Evolutionary conservation across 2,797 vertebrate species (phyloP), one percentile per base, ranked within the genome.

Genomic region (Alcedo quadribrachys): DNA sequence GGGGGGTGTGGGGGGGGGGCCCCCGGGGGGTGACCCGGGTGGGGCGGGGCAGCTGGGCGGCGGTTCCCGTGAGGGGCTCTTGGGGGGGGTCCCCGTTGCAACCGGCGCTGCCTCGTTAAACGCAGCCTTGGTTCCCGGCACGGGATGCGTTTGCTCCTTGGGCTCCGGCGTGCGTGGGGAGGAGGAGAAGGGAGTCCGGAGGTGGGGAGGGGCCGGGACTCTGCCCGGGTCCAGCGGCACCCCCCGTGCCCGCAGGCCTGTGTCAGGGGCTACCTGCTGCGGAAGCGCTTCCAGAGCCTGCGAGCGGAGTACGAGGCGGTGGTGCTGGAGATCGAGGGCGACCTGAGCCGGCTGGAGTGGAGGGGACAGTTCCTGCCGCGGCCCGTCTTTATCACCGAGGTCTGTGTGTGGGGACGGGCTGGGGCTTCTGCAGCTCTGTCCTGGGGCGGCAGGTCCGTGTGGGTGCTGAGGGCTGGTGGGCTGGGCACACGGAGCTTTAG

Each of bases 251-350:
- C 53, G 0, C 80, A 99, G 99, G 98, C 98, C 28, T 58, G 42
- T 10, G 97, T 97, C 65, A 96, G 98, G 37, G 99, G 99, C 25
- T 97, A 97, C 92, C 94, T 99, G 93, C 81, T 98, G 77, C 98
- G 99, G 93, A 94, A 83, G 35, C 97, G 96, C 15, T 82, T 99
- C 18, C 80, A 65, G 33, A 83, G 85, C 35, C 96, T 98, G 27
- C 97, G 86, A 57, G 81, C 87, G 14, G 98, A 99, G 32, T 99
- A 98, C 95, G 98, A 98, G 86, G 97, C 97, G 17, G 92, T 97
- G 35, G 98, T 99, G 65, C 97, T 45, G 76, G 98, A 99, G 75
- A 97, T 99, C 16, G 99, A 99, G 55, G 99, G 98, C 12, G 93
- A 95, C 28, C 68, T 98, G 92, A 76, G 73, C 14, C 94, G 89